Percentiles rank a stretch among this genome's conserved stretches.
Conservation (phyloP, 2,113 vertebrate genomes). For the Halichoerus grypus region DNA sequence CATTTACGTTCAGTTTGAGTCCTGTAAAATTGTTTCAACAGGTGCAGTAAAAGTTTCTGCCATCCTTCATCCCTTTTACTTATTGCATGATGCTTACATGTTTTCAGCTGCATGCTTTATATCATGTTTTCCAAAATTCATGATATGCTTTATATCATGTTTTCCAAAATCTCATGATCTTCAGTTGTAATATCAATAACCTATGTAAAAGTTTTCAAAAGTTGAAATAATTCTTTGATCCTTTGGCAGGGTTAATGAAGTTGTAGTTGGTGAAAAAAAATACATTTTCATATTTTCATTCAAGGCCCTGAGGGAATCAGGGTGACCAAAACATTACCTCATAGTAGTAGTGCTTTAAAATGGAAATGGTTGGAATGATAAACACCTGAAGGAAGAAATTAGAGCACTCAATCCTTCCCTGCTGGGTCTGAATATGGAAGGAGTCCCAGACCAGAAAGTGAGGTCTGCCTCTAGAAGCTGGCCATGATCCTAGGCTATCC, state of each 20-base stretch:
- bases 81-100: not conserved
- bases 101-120: not conserved
- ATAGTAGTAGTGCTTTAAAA: not conserved
- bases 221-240: not conserved
- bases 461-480: not conserved
- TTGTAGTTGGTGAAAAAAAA: not conserved
- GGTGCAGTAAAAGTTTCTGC: not conserved
- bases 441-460: not conserved
- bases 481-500: not conserved
- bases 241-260: not conserved
- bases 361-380: not conserved
- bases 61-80: not conserved
- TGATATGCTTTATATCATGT: not conserved
- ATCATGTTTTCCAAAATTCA: not conserved
- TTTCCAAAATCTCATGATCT: not conserved
- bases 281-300: not conserved
- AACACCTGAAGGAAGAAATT: not conserved
- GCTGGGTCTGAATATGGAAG: not conserved
- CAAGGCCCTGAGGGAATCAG: not conserved
- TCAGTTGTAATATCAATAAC: not conserved
- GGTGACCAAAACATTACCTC: not conserved
- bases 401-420: not conserved
- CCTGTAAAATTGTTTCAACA: not conserved
- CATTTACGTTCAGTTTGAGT: not conserved
- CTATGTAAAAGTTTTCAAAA: not conserved